Base-by-base conservation (phyloP, 92 coral and sea anemone genomes). In the Bergia puertoricense region DNA sequence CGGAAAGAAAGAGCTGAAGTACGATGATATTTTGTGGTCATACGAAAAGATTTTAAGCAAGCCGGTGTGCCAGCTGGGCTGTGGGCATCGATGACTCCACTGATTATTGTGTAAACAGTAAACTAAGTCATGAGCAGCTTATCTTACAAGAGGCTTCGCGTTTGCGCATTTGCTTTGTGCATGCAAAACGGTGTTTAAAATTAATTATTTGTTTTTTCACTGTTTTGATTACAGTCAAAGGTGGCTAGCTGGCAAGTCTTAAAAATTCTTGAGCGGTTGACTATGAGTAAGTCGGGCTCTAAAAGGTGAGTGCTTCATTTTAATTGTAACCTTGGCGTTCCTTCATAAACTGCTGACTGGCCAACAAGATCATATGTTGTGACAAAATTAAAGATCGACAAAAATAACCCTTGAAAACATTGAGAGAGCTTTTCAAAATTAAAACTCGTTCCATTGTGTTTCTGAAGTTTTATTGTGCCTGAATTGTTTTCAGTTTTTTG, bases 241-340 rank as follows among this genome's bases (percentile, higher is more conserved):
- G 59, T 85, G 76, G 68, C 75, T 66, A 38, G 69, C 48, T 69
- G 46, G 22, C 11, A 41, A 73, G 80, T 42, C 74, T 59, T 39
- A 44, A 75, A 43, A 74, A 71, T 8, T 78, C 73, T 72, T 66
- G 86, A 75, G 48, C 69, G 46, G 66, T 75, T 82, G 85, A 83
- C 23, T 90, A 94, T 94, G 97, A 94, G 95, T 85, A 94, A 94
- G 91, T 84, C 95, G 45, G 90, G 90, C 76, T 71, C 97, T 16
- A 94, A 94, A 88, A 93, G 97, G 97, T 94, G 76, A 79, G 93
- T 89, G 38, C 37, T 36, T 75, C 14, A 51, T 8, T 15, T 75
- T 10, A 42, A 75, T 37, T 80, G 88, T 66, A 9, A 85, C 48
- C 50, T 41, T 84, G 65, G 10, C 77, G 38, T 46, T 50, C 14